These are phyloP conservation scores for Pycnomerus fuliginosus DNA, from an alignment of 2,888 invertebrate species.

Conservation along the genomic window DNA sequence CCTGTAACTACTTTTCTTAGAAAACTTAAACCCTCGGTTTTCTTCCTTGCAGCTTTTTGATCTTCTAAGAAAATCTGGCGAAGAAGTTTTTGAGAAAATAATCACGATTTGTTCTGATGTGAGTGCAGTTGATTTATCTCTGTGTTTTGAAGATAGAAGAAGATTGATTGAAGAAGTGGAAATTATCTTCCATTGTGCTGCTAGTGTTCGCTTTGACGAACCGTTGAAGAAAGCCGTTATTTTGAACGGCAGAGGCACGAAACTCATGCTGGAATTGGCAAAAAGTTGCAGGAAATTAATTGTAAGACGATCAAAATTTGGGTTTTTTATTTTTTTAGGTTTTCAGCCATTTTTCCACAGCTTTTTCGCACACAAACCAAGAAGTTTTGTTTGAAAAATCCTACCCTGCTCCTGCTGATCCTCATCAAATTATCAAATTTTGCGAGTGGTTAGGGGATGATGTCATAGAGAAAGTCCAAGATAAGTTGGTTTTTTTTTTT, in stretches of 20 bases:
- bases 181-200: constrained; percentile 81
- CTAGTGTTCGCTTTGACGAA: constrained; percentile 85
- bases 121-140: constrained; percentile 64
- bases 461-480: constrained; percentile 63
- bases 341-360: constrained; percentile 81
- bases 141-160: constrained; percentile 66
- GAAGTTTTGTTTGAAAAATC: constrained; percentile 78
- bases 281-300: constrained; percentile 73
- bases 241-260: constrained; percentile 89
- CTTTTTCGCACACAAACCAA: constrained; percentile 87
- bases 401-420: constrained; percentile 80
- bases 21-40: constrained; percentile 62
- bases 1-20: constrained; percentile 1
- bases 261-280: constrained; percentile 81
- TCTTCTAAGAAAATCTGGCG: constrained; percentile 66
- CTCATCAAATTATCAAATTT: constrained; percentile 71
- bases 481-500: constrained; percentile 60
- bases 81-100: constrained; percentile 65
- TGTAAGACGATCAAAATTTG: constrained; percentile 51
- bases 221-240: constrained; percentile 84
- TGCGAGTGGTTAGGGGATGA: constrained; percentile 81
- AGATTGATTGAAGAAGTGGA: constrained; percentile 67
- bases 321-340: constrained; percentile 51
- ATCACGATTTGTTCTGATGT: constrained; percentile 75
- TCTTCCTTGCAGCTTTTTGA: constrained; percentile 54